A percentile compares a stretch with the other conserved stretches of the same genome.
phyloP scores from a whole-genome alignment of 2,797 vertebrate species.

The Pipistrellus pygmaeus region DNA sequence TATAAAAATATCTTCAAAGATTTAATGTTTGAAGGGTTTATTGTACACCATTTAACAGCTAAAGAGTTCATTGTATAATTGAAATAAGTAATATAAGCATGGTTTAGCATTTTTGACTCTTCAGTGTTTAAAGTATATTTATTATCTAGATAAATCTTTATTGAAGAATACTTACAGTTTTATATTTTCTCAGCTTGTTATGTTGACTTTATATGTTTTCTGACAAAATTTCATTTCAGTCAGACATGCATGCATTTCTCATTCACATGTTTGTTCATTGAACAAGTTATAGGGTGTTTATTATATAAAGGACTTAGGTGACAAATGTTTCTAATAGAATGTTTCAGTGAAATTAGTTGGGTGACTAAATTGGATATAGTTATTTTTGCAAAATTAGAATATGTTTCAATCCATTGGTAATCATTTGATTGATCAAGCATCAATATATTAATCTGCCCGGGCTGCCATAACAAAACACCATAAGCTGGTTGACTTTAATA shows the following conservation, averaged over 20 bases:
- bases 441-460: neutral
- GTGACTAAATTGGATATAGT: neutral
- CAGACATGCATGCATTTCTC: neutral
- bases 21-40: constrained; percentile 9
- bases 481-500: neutral
- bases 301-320: neutral
- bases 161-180: neutral
- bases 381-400: constrained; percentile 24
- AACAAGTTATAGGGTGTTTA: neutral
- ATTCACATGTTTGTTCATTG: neutral
- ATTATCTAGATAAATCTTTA: neutral
- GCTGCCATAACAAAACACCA: neutral
- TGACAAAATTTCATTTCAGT: neutral
- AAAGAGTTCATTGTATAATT: neutral
- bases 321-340: neutral
- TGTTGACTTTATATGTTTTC: neutral
- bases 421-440: neutral
- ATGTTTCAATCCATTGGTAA: constrained; percentile 13
- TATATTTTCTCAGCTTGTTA: constrained; percentile 7
- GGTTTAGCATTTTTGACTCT: neutral
- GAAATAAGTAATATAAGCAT: neutral
- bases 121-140: neutral
- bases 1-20: constrained; percentile 1
- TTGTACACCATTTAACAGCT: neutral
- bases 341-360: neutral